phyloP scores from a whole-genome alignment of 1,140 invertebrate genomes.

The Calliphora vicina region DNA sequence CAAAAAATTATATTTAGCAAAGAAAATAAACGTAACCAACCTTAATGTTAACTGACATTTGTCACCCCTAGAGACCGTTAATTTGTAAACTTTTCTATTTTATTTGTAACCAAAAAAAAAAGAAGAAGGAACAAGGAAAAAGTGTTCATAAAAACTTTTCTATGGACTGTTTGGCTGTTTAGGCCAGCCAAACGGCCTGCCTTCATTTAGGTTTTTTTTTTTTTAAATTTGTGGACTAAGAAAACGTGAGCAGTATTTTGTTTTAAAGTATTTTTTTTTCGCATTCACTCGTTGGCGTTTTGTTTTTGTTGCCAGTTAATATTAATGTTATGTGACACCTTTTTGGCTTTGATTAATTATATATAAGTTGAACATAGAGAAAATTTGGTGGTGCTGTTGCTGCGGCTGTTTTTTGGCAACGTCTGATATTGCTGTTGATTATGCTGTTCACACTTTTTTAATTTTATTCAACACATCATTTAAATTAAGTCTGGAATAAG shows the following conservation, averaged over 20 bases:
- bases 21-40: neutral
- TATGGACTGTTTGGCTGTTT: neutral
- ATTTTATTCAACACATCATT: neutral
- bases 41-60: constrained; percentile 21
- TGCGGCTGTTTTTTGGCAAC: neutral
- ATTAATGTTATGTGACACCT: constrained; percentile 30
- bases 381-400: neutral
- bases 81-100: constrained; percentile 33
- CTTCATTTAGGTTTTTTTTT: neutral
- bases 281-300: neutral
- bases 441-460: constrained; percentile 6
- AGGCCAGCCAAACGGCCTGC: neutral
- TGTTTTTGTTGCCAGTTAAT: neutral
- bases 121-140: neutral
- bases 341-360: constrained; percentile 32
- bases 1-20: neutral
- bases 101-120: neutral
- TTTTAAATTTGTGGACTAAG: neutral
- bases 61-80: constrained; percentile 21
- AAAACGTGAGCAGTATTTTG: neutral
- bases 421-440: neutral
- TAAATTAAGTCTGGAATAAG: neutral
- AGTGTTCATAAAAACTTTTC: neutral
- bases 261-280: neutral
- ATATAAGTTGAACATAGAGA: neutral